Conservation (phyloP, 2,888 invertebrate species). For the Eucriotettix oculatus region DNA sequence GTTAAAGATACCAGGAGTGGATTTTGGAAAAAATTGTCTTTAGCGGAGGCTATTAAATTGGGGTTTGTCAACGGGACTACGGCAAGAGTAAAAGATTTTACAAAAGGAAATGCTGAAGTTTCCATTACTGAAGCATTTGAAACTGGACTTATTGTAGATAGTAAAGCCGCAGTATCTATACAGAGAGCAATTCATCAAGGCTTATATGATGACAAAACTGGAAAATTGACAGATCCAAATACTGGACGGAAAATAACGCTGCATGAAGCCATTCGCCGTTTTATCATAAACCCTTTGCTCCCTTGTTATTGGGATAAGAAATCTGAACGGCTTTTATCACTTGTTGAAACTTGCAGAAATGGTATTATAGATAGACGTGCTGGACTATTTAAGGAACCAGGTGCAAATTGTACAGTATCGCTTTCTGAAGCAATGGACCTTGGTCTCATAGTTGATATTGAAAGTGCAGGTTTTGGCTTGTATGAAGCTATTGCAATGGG, state of each 20-base stretch:
- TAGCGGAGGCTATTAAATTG: constrained; percentile 60
- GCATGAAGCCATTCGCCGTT: constrained; percentile 67
- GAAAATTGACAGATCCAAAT: constrained; percentile 67
- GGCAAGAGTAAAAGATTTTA: constrained; percentile 46
- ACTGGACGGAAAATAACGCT: constrained; percentile 63
- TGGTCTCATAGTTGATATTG: constrained; percentile 72
- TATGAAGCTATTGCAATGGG: constrained; percentile 66
- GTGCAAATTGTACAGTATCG: constrained; percentile 44
- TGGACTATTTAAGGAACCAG: constrained; percentile 60
- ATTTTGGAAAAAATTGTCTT: constrained; percentile 56
- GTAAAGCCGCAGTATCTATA: constrained; percentile 62
- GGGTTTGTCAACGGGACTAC: constrained; percentile 50
- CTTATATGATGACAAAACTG: constrained; percentile 60
- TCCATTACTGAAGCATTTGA: constrained; percentile 62
- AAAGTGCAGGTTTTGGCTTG: constrained; percentile 64
- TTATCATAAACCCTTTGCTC: constrained; percentile 61
- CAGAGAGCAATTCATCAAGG: constrained; percentile 78
- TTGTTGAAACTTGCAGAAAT: constrained; percentile 64
- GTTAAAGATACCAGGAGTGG: constrained; percentile 63
- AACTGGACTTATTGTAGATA: constrained; percentile 62
- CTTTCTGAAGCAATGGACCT: constrained; percentile 57
- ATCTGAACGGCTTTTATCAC: constrained; percentile 48
- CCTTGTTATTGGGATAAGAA: constrained; percentile 68
- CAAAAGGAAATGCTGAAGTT: constrained; percentile 43
- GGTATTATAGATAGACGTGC: constrained; percentile 66